phyloP scores from a whole-genome alignment of 2,113 vertebrate genomes.

The Rhadina sibilatrix region DNA sequence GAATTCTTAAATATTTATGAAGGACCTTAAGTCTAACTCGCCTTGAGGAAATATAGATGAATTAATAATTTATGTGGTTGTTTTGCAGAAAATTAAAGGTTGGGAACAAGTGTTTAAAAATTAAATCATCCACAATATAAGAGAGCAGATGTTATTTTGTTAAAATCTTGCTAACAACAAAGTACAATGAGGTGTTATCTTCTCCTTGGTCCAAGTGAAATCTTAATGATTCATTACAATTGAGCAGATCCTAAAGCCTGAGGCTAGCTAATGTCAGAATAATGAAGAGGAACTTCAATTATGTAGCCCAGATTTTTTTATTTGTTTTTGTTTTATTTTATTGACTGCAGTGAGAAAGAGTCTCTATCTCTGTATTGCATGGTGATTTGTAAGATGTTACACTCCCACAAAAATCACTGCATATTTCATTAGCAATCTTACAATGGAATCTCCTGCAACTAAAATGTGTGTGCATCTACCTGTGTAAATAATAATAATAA shows the following conservation, averaged over 20 bases:
- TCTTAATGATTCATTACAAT: conserved; percentile 63
- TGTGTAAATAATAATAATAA: not conserved
- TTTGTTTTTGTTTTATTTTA: conserved; percentile 21
- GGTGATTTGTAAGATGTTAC: not conserved
- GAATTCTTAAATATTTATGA: conserved; percentile 80
- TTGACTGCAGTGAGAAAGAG: not conserved
- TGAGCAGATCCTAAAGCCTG: conserved; percentile 57
- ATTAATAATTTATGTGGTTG: conserved; percentile 81
- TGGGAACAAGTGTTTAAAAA: conserved; percentile 81
- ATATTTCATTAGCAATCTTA: not conserved
- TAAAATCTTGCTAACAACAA: conserved; percentile 70
- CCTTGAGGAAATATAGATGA: conserved; percentile 79
- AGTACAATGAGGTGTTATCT: conserved; percentile 58
- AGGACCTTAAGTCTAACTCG: conserved; percentile 72
- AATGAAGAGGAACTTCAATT: conserved; percentile 62
- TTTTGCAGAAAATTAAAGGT: conserved; percentile 84
- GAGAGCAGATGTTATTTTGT: conserved; percentile 75
- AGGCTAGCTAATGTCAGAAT: conserved; percentile 46
- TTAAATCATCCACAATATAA: conserved; percentile 75
- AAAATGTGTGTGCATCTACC: not conserved
- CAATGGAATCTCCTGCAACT: not conserved
- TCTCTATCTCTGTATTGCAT: not conserved
- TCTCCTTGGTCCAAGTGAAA: conserved; percentile 54
- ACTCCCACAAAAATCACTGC: not conserved
- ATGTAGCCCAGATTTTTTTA: not conserved